A percentile compares a stretch with the other conserved stretches of the same genome.
phyloP scores from a whole-genome alignment of 1,140 invertebrate species.

The Penaeus vannamei region DNA sequence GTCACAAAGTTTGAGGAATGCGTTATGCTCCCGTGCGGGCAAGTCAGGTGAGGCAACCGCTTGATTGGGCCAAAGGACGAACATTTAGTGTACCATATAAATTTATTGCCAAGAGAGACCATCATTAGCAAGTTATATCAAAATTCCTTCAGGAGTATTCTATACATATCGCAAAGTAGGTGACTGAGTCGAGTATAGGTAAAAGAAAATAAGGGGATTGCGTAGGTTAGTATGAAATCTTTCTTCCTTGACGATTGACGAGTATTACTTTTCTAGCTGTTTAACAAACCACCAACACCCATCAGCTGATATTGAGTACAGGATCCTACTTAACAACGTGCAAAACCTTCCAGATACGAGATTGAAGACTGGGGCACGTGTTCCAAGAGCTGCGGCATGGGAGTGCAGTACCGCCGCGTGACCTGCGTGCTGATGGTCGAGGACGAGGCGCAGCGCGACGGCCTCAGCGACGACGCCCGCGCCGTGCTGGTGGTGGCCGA shows the following conservation, averaged over 20 bases:
- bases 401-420: slow-evolving; percentile 80
- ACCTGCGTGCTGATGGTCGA: slow-evolving; percentile 73
- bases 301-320: background rate
- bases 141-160: no score
- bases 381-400: slow-evolving; percentile 85
- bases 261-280: no score
- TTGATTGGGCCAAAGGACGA: background rate
- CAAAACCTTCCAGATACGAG: slow-evolving; percentile 5
- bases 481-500: background rate
- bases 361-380: slow-evolving; percentile 73
- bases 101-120: no score
- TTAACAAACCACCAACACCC: no score
- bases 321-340: background rate
- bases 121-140: no score
- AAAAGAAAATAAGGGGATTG: no score
- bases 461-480: background rate
- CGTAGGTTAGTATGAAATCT: no score
- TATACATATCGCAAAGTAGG: no score
- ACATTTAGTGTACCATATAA: no score
- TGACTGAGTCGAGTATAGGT: no score
- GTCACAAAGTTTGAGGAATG: slow-evolving; percentile 20
- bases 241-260: no score
- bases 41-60: slow-evolving; percentile 6
- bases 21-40: slow-evolving; percentile 26
- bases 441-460: background rate